Evolutionary conservation across 2,888 invertebrate genomes (phyloP).

Genomic region (Polyploca ridens): DNA sequence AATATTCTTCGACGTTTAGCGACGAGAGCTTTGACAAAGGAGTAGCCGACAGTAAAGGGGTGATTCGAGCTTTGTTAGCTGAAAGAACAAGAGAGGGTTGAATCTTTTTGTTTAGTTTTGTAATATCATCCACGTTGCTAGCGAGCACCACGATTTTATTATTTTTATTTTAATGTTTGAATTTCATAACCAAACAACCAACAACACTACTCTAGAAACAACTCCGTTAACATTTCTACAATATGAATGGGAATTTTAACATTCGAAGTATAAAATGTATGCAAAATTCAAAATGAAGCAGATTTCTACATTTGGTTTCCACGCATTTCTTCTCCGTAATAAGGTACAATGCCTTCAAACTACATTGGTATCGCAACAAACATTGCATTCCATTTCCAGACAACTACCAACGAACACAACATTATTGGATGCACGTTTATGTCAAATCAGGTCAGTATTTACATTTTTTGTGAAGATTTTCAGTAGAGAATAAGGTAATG

Average conservation of each 20-base stretch:
- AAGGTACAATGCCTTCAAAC: too few relatives aligned
- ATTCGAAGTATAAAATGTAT: neutral
- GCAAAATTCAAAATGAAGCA: neutral
- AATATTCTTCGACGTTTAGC: conserved; percentile 72
- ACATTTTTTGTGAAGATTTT: neutral
- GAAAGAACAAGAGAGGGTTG: conserved; percentile 54
- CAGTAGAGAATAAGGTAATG: neutral
- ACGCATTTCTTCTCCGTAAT: too few relatives aligned
- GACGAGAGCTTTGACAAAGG: conserved; percentile 65
- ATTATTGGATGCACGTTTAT: neutral
- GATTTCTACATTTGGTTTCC: too few relatives aligned
- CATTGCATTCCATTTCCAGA: too few relatives aligned
- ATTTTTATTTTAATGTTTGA: conserved; percentile 11
- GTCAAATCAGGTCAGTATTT: neutral
- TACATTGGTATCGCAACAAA: too few relatives aligned
- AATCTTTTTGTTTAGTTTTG: conserved; percentile 68
- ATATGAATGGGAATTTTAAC: neutral
- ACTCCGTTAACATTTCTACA: neutral
- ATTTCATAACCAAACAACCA: neutral
- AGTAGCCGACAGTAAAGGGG: conserved; percentile 60
- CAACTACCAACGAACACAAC: too few relatives aligned
- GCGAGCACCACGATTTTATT: conserved; percentile 38
- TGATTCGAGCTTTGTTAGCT: conserved; percentile 70
- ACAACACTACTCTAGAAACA: neutral
- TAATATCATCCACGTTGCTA: conserved; percentile 63